Conservation (phyloP, 2,888 invertebrate species). For the Thereva nobilitata region DNA sequence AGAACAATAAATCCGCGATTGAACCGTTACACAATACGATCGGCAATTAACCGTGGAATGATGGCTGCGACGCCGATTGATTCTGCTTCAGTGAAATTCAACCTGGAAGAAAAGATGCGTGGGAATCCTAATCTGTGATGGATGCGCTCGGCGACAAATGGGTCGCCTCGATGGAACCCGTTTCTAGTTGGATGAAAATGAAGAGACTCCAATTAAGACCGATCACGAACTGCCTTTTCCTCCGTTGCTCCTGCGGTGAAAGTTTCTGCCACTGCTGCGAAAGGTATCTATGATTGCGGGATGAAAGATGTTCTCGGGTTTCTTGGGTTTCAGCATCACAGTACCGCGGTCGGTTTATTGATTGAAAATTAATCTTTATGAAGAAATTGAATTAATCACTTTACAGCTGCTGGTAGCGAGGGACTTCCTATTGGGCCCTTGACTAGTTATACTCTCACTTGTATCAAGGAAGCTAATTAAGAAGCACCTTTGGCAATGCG, state of each 20-base stretch:
- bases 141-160: constrained; percentile 27
- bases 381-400: too few species aligned
- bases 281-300: too few species aligned
- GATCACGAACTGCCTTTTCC: constrained; percentile 16
- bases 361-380: too few species aligned
- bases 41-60: constrained; percentile 23
- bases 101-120: constrained; percentile 28
- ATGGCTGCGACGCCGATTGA: constrained; percentile 12
- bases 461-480: too few species aligned
- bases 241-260: constrained; percentile 22
- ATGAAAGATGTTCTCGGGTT: too few species aligned
- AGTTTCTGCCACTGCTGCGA: neutral
- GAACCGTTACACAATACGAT: constrained; percentile 29
- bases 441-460: too few species aligned
- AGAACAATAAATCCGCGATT: constrained; percentile 25
- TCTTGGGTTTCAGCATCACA: too few species aligned
- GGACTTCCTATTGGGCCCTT: too few species aligned
- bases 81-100: constrained; percentile 1
- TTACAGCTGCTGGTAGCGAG: too few species aligned
- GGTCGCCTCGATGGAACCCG: constrained; percentile 14
- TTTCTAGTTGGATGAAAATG: constrained; percentile 19
- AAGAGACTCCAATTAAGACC: constrained; percentile 31
- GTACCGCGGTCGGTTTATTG: too few species aligned
- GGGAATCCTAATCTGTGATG: constrained; percentile 30
- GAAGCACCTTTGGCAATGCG: too few species aligned